Evolutionary conservation across 2,797 vertebrate genomes (phyloP).

Genomic region (Crocodylus rhombifer): DNA sequence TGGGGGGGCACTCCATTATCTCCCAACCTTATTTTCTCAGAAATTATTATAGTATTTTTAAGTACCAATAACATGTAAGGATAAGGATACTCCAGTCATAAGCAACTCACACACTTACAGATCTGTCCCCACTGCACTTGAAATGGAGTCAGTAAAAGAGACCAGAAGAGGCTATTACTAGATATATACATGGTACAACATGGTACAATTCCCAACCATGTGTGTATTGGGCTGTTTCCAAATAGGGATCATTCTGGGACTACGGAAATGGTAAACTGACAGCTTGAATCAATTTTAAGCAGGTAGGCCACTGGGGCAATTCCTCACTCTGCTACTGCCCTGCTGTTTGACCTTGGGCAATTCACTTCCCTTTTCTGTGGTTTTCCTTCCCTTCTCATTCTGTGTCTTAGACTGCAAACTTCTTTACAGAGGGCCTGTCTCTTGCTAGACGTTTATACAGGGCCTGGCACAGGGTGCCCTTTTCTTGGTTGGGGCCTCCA

Average conservation of each 20-base stretch:
- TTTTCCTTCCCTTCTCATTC: not conserved
- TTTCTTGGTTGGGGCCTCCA: no score
- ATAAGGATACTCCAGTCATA: not conserved
- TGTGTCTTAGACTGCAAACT: not conserved
- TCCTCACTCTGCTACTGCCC: not conserved
- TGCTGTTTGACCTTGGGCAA: not conserved
- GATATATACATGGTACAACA: no score
- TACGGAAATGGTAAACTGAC: not conserved
- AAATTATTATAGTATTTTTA: not conserved
- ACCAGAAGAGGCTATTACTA: no score
- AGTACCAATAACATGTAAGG: not conserved
- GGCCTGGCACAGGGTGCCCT: not conserved
- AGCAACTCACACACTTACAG: not conserved
- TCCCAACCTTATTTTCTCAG: not conserved
- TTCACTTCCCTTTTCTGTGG: not conserved
- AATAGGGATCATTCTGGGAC: not conserved
- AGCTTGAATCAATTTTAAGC: not conserved
- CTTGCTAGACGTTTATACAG: not conserved
- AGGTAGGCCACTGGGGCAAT: not conserved
- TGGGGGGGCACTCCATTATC: not conserved
- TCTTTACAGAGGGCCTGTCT: not conserved
- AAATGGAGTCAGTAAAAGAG: no score
- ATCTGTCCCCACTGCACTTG: not conserved
- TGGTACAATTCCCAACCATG: no score
- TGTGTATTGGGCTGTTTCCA: rapidly evolving